Evolutionary conservation across 2,888 invertebrate species (phyloP).

Genomic region (Keiferia lycopersicella): DNA sequence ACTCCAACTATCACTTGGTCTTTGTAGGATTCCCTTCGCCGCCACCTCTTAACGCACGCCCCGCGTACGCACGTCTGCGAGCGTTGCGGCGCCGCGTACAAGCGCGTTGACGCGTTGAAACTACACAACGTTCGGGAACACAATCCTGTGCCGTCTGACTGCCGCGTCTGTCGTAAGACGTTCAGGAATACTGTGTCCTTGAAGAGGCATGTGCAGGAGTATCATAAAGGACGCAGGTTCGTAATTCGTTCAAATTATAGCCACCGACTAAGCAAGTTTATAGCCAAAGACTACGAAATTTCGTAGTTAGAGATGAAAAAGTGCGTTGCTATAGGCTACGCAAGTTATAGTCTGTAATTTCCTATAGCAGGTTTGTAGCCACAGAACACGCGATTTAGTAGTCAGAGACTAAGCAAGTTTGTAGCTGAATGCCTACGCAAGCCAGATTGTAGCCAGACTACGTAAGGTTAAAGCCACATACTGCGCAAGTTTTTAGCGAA

Average conservation of each 20-base stretch:
- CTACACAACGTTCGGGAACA: slow-evolving; percentile 36
- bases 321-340: neutral
- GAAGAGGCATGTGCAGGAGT: slow-evolving; percentile 29
- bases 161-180: slow-evolving; percentile 33
- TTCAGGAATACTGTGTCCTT: slow-evolving; percentile 36
- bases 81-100: slow-evolving; percentile 37
- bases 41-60: slow-evolving; percentile 35
- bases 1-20: neutral
- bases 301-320: too few relatives aligned
- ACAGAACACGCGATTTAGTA: neutral
- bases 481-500: neutral
- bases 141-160: slow-evolving; percentile 27
- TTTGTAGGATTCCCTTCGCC: slow-evolving; percentile 34
- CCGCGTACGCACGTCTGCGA: slow-evolving; percentile 35
- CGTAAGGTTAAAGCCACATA: neutral
- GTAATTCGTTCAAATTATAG: too few relatives aligned
- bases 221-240: slow-evolving; percentile 32
- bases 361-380: neutral
- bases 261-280: neutral
- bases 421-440: too few relatives aligned
- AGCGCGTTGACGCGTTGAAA: slow-evolving; percentile 38
- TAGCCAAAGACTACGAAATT: neutral
- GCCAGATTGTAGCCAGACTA: too few relatives aligned
- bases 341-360: neutral
- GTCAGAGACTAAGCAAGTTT: too few relatives aligned